Evolutionary conservation across 2,113 vertebrate species (phyloP).

Genomic region (Myotis brandtii): DNA sequence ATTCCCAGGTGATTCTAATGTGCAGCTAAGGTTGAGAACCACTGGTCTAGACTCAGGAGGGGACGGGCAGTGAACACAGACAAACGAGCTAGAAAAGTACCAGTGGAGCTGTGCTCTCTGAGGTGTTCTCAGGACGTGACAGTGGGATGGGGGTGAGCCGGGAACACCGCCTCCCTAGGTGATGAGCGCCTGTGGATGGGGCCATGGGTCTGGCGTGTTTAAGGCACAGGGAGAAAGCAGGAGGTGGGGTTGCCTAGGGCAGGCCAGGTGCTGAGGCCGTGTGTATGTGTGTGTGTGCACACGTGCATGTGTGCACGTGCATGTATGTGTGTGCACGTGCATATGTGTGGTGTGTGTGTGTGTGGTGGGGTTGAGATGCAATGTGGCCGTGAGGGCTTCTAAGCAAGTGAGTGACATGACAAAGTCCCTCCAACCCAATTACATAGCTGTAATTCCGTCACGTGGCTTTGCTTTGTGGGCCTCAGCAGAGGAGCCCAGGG

Average conservation of each 20-base stretch:
- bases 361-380: neutral
- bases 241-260: neutral
- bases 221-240: neutral
- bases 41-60: too few relatives aligned
- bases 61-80: neutral
- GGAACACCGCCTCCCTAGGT: neutral
- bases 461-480: neutral
- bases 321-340: too few relatives aligned
- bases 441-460: neutral
- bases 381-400: neutral
- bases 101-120: neutral
- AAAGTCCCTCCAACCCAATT: neutral
- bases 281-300: too few relatives aligned
- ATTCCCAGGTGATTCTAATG: too few relatives aligned
- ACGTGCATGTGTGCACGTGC: too few relatives aligned
- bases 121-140: neutral
- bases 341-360: too few relatives aligned
- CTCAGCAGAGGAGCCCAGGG: neutral
- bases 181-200: neutral
- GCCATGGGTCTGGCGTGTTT: neutral
- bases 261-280: fast-evolving
- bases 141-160: fast-evolving
- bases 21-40: too few relatives aligned
- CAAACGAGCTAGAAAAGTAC: neutral
- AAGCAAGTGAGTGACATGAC: neutral